Percentiles rank a stretch among this genome's conserved stretches.
phyloP scores from a whole-genome alignment of 2,113 vertebrate genomes.

The Dascyllus trimaculatus region DNA sequence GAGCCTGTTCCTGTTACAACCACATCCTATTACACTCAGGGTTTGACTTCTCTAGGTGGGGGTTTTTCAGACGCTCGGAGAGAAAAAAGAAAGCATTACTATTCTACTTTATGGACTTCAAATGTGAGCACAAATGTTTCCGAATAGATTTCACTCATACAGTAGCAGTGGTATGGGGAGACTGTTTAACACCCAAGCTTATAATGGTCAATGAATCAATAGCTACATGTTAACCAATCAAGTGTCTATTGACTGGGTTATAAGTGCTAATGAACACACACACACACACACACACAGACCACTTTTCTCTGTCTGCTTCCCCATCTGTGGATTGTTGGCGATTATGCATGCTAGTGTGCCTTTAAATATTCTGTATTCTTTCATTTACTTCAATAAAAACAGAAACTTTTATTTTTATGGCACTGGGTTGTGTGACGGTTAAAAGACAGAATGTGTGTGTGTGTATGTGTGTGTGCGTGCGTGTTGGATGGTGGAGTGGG shows the following conservation, averaged over 20 bases:
- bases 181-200: constrained; percentile 40
- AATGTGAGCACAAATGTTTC: background rate
- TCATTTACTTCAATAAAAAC: constrained; percentile 57
- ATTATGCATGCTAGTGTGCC: constrained; percentile 10
- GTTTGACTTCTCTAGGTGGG: background rate
- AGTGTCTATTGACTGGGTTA: constrained; percentile 61
- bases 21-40: constrained; percentile 2
- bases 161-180: background rate
- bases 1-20: background rate
- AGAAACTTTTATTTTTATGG: constrained; percentile 38
- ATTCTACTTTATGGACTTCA: background rate
- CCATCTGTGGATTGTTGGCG: background rate
- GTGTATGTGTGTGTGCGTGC: background rate
- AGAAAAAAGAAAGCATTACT: background rate
- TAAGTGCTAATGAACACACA: constrained; percentile 60
- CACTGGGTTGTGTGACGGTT: constrained; percentile 26
- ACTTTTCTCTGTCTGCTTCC: background rate
- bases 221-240: constrained; percentile 72
- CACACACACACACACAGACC: constrained; percentile 2
- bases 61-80: background rate
- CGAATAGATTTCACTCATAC: constrained; percentile 3
- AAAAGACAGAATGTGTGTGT: constrained; percentile 7
- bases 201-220: constrained; percentile 62
- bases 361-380: constrained; percentile 53
- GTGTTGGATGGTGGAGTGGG: constrained; percentile 12